A percentile compares a stretch with the other conserved stretches of the same genome.
Conservation (phyloP, 1,140 invertebrate genomes). For the Oryctes rhinoceros region DNA sequence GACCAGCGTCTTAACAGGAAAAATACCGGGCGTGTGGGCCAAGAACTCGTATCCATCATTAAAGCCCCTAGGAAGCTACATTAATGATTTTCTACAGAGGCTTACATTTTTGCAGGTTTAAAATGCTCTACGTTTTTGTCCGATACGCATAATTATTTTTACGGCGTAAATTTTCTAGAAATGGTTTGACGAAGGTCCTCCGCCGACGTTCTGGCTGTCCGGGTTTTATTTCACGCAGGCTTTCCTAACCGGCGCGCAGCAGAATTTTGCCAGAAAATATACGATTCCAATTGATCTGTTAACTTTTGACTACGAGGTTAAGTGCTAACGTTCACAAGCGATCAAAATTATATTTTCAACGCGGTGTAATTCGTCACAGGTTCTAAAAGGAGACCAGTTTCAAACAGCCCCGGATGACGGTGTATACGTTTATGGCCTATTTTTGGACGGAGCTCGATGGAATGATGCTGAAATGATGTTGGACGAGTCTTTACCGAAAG, state of each 20-base stretch:
- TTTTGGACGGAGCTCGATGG: constrained; percentile 88
- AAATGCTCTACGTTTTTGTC: no score
- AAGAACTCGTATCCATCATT: constrained; percentile 90
- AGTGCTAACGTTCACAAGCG: constrained; percentile 22
- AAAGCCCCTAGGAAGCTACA: constrained; percentile 90
- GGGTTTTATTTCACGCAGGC: constrained; percentile 97
- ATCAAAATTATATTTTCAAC: neutral
- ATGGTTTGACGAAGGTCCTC: constrained; percentile 86
- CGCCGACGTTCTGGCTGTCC: constrained; percentile 88
- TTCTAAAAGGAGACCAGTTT: constrained; percentile 62
- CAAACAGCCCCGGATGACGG: constrained; percentile 76
- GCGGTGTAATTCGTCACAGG: constrained; percentile 52
- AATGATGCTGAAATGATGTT: constrained; percentile 72
- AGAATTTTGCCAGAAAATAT: constrained; percentile 93
- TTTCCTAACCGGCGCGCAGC: constrained; percentile 91
- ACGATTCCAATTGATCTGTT: constrained; percentile 91
- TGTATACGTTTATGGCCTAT: constrained; percentile 85
- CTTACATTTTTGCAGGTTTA: constrained; percentile 78
- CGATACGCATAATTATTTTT: constrained; percentile 25
- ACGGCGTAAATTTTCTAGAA: constrained; percentile 62
- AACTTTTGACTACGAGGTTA: constrained; percentile 82
- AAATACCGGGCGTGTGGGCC: constrained; percentile 86
- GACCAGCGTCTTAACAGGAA: constrained; percentile 81
- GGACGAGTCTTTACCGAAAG: constrained; percentile 83
- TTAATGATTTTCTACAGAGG: constrained; percentile 85